A percentile compares a stretch with the other conserved stretches of the same genome.
Evolutionary conservation across 2,113 vertebrate species (phyloP).

Genomic region (Bambusicola thoracicus): DNA sequence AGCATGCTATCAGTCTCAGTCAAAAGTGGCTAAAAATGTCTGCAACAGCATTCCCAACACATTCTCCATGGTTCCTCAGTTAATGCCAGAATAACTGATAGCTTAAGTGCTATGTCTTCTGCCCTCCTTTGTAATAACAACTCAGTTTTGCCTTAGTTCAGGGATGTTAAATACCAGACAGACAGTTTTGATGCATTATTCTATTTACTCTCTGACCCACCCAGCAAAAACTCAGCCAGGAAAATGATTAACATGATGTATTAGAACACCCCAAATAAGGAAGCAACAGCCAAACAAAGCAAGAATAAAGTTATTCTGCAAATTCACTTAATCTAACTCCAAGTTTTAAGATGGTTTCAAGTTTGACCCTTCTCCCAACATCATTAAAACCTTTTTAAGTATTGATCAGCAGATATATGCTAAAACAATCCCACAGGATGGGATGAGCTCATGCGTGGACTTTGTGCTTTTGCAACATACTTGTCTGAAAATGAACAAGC

Average conservation of each 20-base stretch:
- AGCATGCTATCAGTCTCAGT: constrained; percentile 44
- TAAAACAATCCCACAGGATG: not conserved
- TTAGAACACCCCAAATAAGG: not conserved
- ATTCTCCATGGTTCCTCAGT: constrained; percentile 1
- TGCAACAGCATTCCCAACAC: not conserved
- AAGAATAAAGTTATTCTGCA: not conserved
- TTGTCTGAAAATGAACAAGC: not conserved
- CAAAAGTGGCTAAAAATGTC: constrained; percentile 39
- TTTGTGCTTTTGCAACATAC: not conserved
- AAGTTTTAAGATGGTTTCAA: not conserved
- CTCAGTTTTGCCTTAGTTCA: not conserved
- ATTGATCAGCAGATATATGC: not conserved
- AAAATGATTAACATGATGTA: not conserved
- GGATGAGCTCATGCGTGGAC: not conserved
- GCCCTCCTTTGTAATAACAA: not conserved
- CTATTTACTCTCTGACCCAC: not conserved
- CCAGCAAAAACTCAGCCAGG: not conserved
- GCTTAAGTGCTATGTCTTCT: constrained; percentile 9
- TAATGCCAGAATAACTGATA: constrained; percentile 24
- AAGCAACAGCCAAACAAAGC: not conserved
- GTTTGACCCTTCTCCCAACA: not conserved
- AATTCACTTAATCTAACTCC: not conserved
- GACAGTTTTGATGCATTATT: not conserved
- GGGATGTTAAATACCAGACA: constrained; percentile 19
- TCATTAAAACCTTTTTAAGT: not conserved